Evolutionary conservation across 2,797 vertebrate species (phyloP), one percentile per base, ranked within the genome.

Genomic region (Crenichthys baileyi): DNA sequence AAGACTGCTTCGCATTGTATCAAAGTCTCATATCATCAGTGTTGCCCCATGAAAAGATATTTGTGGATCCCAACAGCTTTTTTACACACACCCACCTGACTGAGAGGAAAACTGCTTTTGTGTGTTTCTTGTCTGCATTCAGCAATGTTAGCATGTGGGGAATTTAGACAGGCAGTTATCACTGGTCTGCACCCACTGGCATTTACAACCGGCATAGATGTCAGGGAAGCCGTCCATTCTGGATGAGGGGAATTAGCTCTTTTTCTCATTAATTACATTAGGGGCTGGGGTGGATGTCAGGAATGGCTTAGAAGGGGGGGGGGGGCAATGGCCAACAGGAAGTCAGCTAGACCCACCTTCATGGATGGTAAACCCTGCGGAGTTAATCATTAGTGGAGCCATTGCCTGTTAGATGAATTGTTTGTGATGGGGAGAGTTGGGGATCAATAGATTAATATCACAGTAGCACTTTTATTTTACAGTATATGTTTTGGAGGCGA

Each of bases 171-270:
- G 95, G 93, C 94, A 81, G 95, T 95, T 94, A 95, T 94, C 92
- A 89, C 90, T 90, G 89, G 76, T 94, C 94, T 86, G 89, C 86
- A 90, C 94, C 88, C 91, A 46, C 0, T 92, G 92, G 94, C 94
- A 95, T 97, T 97, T 96, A 96, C 95, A 94, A 91, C 96, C 89
- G 78, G 88, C 88, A 86, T 91, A 96, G 95, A 95, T 94, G 94
- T 96, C 95, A 95, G 93, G 93, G 93, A 95, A 94, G 88, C 95
- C 93, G 94, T 94, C 95, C 94, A 89, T 93, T 90, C 88, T 93
- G 90, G 90, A 96, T 95, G 94, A 95, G 95, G 95, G 67, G 93
- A 94, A 95, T 97, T 95, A 96, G 94, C 93, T 94, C 94, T 95
- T 93, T 94, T 93, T 90, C 44, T 83, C 95, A 91, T 93, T 96